A percentile compares a stretch with the other conserved stretches of the same genome.
phyloP scores from a whole-genome alignment of 2,888 invertebrate species.

The Eueremaeus valkanovi region DNA sequence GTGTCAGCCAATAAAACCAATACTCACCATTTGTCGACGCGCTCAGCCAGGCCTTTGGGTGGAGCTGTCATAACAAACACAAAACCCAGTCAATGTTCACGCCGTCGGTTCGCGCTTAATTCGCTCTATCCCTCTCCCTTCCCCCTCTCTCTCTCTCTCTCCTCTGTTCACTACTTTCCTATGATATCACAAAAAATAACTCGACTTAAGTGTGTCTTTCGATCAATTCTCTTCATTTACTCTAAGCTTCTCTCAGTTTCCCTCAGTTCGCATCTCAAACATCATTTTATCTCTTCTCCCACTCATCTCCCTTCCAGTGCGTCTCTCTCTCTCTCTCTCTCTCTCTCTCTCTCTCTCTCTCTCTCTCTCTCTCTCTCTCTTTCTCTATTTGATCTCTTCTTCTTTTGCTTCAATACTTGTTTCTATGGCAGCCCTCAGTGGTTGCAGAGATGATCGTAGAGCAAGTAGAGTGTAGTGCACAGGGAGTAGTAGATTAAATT shows the following conservation, averaged over 20 bases:
- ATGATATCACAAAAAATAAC: slow-evolving; percentile 25
- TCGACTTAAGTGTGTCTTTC: slow-evolving; percentile 25
- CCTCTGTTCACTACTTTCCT: not conserved
- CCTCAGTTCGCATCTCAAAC: slow-evolving; percentile 30
- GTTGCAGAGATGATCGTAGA: slow-evolving; percentile 22
- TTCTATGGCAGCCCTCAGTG: slow-evolving; percentile 28
- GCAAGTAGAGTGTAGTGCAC: not conserved
- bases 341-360: slow-evolving; percentile 36
- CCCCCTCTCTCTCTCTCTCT: not conserved
- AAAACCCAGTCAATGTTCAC: slow-evolving; percentile 17
- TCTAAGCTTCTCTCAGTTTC: too few species aligned
- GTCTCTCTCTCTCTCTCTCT: slow-evolving; percentile 35
- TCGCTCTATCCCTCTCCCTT: not conserved
- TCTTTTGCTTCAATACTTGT: not conserved
- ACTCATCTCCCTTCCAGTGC: too few species aligned
- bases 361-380: slow-evolving; percentile 12
- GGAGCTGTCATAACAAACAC: slow-evolving; percentile 28
- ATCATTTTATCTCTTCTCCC: slow-evolving; percentile 35
- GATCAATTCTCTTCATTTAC: slow-evolving; percentile 31
- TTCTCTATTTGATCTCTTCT: not conserved
- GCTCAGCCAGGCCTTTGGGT: slow-evolving; percentile 10
- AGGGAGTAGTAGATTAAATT: too few species aligned
- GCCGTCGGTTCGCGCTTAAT: slow-evolving; percentile 28
- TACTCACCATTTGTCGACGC: slow-evolving; percentile 19
- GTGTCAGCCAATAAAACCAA: slow-evolving; percentile 33